Conservation (phyloP, 2,888 invertebrate species). For the Tribolium freemani region DNA sequence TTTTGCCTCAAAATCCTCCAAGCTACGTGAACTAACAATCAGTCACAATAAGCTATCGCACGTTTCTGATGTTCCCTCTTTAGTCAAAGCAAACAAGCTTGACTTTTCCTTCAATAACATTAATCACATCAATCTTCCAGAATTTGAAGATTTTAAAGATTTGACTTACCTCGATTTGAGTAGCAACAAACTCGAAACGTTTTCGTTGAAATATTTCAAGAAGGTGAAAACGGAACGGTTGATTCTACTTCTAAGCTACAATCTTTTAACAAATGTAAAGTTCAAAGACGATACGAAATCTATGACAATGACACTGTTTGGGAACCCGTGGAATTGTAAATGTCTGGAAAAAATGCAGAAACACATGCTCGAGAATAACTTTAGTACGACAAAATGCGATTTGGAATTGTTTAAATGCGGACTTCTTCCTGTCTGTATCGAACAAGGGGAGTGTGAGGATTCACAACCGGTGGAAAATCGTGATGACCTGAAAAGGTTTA, state of each 20-base stretch:
- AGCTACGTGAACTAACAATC: constrained; percentile 14
- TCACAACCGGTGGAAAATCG: constrained; percentile 3
- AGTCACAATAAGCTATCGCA: constrained; percentile 22
- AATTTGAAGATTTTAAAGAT: constrained; percentile 19
- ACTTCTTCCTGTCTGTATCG: constrained; percentile 14
- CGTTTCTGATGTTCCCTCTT: neutral
- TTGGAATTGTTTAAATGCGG: constrained; percentile 11
- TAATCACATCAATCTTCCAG: constrained; percentile 8
- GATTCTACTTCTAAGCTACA: constrained; percentile 11
- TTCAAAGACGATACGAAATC: neutral
- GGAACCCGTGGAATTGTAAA: constrained; percentile 36
- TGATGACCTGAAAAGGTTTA: neutral
- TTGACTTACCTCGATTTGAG: constrained; percentile 13
- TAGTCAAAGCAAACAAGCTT: constrained; percentile 13
- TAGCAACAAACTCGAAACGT: constrained; percentile 13
- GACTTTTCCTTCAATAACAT: constrained; percentile 29
- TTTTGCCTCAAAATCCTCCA: neutral
- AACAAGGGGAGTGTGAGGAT: constrained; percentile 12
- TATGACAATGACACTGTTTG: constrained; percentile 18
- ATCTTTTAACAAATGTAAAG: constrained; percentile 21
- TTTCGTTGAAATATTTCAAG: constrained; percentile 18
- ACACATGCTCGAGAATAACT: neutral
- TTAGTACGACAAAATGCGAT: constrained; percentile 13
- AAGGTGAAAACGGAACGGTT: constrained; percentile 11
- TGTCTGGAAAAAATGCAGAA: constrained; percentile 9